Conservation (phyloP, 2,797 vertebrate genomes). For the Champsocephalus esox region DNA sequence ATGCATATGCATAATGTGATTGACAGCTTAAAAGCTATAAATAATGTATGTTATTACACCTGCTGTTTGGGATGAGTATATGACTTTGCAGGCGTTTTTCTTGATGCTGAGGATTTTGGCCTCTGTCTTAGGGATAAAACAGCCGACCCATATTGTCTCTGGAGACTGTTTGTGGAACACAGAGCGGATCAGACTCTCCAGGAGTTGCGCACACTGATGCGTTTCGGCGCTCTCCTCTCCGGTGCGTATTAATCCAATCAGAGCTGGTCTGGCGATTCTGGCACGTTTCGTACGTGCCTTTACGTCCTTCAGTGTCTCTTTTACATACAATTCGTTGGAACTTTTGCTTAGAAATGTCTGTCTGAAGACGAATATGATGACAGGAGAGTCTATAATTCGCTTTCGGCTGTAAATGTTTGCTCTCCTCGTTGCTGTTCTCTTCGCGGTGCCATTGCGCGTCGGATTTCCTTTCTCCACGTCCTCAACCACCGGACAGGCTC, state of each 20-base stretch:
- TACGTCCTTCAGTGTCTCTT: slow-evolving; percentile 85
- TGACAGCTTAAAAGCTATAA: not conserved
- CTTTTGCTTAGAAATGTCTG: slow-evolving; percentile 67
- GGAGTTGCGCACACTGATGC: slow-evolving; percentile 56
- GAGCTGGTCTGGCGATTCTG: slow-evolving; percentile 61
- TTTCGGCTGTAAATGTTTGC: slow-evolving; percentile 46
- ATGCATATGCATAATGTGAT: too few species aligned
- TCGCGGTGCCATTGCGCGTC: slow-evolving; percentile 1
- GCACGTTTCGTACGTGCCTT: slow-evolving; percentile 73
- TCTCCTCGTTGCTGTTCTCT: slow-evolving; percentile 43
- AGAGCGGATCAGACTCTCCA: slow-evolving; percentile 75
- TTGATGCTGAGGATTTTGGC: slow-evolving; percentile 73
- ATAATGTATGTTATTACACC: slow-evolving; percentile 61
- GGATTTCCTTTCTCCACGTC: not conserved
- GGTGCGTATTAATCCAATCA: slow-evolving; percentile 81
- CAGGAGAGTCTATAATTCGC: slow-evolving; percentile 73
- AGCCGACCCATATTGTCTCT: slow-evolving; percentile 82
- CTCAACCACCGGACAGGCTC: slow-evolving; percentile 1
- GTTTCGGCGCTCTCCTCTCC: slow-evolving; percentile 63
- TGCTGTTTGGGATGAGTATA: slow-evolving; percentile 76
- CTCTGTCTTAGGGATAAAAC: slow-evolving; percentile 72
- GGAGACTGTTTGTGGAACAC: slow-evolving; percentile 79
- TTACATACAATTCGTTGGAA: slow-evolving; percentile 57
- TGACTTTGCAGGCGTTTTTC: slow-evolving; percentile 74
- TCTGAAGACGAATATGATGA: slow-evolving; percentile 83